phyloP scores from a whole-genome alignment of 2,797 vertebrate genomes.

The Typhlichthys eigenmanni region DNA sequence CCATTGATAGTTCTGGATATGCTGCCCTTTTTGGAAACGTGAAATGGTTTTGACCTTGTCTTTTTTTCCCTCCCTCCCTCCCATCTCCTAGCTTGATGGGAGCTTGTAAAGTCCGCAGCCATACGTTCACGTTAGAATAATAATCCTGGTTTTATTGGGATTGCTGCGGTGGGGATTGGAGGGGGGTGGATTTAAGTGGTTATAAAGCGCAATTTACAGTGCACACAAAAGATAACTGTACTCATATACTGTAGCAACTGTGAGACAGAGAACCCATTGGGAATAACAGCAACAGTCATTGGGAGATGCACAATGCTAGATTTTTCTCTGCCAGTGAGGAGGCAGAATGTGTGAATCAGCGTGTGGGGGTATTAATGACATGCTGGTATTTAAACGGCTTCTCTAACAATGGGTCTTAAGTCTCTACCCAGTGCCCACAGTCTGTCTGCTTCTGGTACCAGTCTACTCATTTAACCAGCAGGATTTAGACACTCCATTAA shows the following conservation, averaged over 20 bases:
- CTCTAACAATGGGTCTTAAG: conserved; percentile 70
- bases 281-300: conserved; percentile 52
- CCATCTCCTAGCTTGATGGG: conserved; percentile 48
- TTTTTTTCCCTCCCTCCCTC: conserved; percentile 37
- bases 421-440: conserved; percentile 53
- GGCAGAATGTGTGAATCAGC: conserved; percentile 61
- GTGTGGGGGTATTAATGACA: conserved; percentile 69
- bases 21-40: conserved; percentile 63
- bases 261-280: conserved; percentile 48
- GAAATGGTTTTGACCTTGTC: conserved; percentile 55
- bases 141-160: conserved; percentile 80
- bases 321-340: conserved; percentile 46
- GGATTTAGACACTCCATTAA: conserved; percentile 48
- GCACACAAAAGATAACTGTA: conserved; percentile 62
- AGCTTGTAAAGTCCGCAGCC: conserved; percentile 75
- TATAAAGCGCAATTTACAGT: conserved; percentile 72
- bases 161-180: conserved; percentile 54
- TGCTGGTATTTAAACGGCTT: conserved; percentile 68
- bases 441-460: conserved; percentile 58
- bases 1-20: conserved; percentile 74
- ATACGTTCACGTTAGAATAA: conserved; percentile 72
- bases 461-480: conserved; percentile 52
- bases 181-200: conserved; percentile 56
- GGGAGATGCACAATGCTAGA: conserved; percentile 50
- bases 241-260: conserved; percentile 60